Base-by-base conservation (phyloP, 2,888 invertebrate genomes). In the Melikaiella ostensackeni region DNA sequence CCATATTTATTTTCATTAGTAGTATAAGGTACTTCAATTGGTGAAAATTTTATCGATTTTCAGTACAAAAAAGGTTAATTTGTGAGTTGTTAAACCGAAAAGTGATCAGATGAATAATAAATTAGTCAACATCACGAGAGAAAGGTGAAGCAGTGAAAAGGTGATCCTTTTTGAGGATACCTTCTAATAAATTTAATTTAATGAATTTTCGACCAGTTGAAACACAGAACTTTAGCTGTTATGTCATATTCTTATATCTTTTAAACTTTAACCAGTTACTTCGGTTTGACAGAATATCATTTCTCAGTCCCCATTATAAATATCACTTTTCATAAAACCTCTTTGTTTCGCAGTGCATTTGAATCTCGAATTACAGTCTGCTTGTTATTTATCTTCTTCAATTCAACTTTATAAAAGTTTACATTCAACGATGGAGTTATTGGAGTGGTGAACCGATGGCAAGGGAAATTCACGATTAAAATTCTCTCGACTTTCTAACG, bases 301-400 rank as follows among this genome's bases (percentile, higher is more conserved):
- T 55, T 55, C 21, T 55, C 21, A 55, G 55, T 55, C 55, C 9
- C 55, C 1, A 55, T 50, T n/a, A 50, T 21, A 55, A 21, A 55
- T 55, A 21, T 3, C 9, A 21, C 21, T 55, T 55, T n/a, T 11
- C 9, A 55, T 55, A 55, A 9, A 9, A 21, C 55, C 35, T 64
- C 35, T 64, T 64, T 21, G n/a, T 46, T 27, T 19, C 8, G 16
- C 27, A 21, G 4, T 19, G 19, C 9, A 46, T 27, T 16, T 2
- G 16, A 42, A 24, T 19, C 64, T 13, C 24, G 42, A 46, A 46
- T 66, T 66, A 66, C 66, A 27, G 27, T 66, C 27, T 42, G 42
- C 38, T 66, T 66, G 24, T 24, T 46, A 66, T 66, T 66, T 42
- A 66, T 66, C 66, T 66, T 66, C 66, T 66, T 66, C 66, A 66